Conservation (phyloP, 2,113 vertebrate species). For the Anoura caudifer region DNA sequence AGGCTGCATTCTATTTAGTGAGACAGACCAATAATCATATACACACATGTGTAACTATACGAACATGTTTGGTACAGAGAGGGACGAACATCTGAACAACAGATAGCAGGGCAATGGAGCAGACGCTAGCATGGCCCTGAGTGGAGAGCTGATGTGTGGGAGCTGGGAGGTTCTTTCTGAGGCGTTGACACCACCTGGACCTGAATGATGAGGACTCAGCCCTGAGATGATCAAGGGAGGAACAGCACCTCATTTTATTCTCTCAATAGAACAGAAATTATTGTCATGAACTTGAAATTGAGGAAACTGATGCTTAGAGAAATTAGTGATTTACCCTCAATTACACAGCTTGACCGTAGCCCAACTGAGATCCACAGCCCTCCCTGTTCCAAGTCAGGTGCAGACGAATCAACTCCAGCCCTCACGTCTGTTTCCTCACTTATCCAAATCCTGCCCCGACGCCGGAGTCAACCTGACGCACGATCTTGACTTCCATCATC, state of each 20-base stretch:
- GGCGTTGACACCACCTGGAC: neutral
- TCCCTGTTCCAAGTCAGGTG: neutral
- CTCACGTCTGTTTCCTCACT: neutral
- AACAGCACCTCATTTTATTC: neutral
- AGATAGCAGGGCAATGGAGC: neutral
- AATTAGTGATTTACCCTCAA: neutral
- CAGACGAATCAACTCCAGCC: neutral
- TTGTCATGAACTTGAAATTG: neutral
- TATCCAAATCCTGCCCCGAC: neutral
- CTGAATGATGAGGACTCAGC: neutral
- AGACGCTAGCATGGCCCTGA: neutral
- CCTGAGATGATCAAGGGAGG: neutral
- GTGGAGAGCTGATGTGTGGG: rapidly evolving
- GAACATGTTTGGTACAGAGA: neutral
- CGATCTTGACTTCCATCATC: neutral
- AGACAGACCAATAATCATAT: neutral
- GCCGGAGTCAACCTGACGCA: neutral
- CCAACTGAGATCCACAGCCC: neutral
- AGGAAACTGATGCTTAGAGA: neutral
- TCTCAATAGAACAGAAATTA: neutral
- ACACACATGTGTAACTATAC: neutral
- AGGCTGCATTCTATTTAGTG: neutral
- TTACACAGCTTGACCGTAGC: neutral
- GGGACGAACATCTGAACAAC: neutral
- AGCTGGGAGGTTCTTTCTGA: neutral